phyloP scores from a whole-genome alignment of 2,113 vertebrate species.

The Burhinus oedicnemus region DNA sequence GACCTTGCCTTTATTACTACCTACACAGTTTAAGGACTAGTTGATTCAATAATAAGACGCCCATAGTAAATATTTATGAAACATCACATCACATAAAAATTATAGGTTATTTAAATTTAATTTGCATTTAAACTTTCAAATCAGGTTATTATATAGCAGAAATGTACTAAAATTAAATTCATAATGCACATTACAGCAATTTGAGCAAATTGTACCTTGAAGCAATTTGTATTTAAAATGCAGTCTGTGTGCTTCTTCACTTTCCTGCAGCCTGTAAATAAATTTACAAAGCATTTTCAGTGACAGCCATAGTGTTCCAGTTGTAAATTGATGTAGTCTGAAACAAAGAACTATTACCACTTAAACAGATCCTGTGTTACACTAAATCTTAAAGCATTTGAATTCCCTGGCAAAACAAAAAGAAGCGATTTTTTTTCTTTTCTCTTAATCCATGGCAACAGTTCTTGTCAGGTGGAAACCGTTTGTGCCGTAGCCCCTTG shows the following conservation, averaged over 20 bases:
- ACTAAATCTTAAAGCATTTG: slow-evolving; percentile 51
- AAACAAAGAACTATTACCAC: slow-evolving; percentile 59
- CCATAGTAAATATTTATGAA: slow-evolving; percentile 66
- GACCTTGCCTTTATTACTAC: neutral
- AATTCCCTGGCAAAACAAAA: slow-evolving; percentile 42
- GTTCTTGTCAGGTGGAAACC: neutral
- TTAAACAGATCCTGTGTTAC: slow-evolving; percentile 41
- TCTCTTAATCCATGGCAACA: neutral
- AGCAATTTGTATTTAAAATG: slow-evolving; percentile 65
- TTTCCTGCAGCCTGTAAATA: slow-evolving; percentile 53
- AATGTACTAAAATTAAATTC: slow-evolving; percentile 71
- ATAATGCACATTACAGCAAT: slow-evolving; percentile 67
- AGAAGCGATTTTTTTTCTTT: slow-evolving; percentile 21
- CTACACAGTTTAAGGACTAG: neutral
- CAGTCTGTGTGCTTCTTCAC: slow-evolving; percentile 32
- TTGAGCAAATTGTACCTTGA: slow-evolving; percentile 65
- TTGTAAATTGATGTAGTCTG: slow-evolving; percentile 53
- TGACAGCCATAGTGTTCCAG: slow-evolving; percentile 37
- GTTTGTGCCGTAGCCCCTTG: neutral
- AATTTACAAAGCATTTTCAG: slow-evolving; percentile 50
- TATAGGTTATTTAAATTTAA: slow-evolving; percentile 67
- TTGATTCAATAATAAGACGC: neutral
- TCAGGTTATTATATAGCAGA: slow-evolving; percentile 63
- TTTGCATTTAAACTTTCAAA: slow-evolving; percentile 65
- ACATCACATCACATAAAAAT: slow-evolving; percentile 28